Conservation (phyloP, 2,113 vertebrate species). For the Oceanodroma tethys region DNA sequence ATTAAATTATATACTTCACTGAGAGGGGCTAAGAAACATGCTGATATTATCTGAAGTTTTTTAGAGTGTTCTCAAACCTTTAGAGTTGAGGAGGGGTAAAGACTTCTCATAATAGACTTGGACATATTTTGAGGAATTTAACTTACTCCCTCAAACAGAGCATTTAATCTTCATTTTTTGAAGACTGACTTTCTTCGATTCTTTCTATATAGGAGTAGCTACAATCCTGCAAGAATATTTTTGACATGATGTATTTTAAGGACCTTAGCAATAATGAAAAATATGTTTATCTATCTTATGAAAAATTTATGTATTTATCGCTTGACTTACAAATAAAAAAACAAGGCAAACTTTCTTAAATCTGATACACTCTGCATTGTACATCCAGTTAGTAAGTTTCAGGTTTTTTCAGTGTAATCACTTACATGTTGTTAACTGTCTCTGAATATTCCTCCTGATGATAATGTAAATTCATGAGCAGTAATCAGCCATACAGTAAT, state of each 20-base stretch:
- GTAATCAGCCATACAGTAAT: constrained; percentile 39
- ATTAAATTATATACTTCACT: background rate
- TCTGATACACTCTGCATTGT: background rate
- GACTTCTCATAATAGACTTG: background rate
- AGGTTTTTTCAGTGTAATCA: constrained; percentile 2
- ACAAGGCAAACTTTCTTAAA: background rate
- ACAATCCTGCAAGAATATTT: constrained; percentile 23
- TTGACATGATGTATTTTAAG: constrained; percentile 20
- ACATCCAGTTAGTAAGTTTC: background rate
- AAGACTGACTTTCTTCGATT: constrained; percentile 6
- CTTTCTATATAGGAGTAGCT: background rate
- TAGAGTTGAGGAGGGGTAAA: background rate
- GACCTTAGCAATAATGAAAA: background rate
- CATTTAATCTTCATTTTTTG: constrained; percentile 44
- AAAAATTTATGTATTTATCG: background rate
- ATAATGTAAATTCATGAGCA: constrained; percentile 51
- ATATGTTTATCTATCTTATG: background rate
- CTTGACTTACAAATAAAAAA: constrained; percentile 34
- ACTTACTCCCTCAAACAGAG: background rate
- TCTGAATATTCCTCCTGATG: constrained; percentile 24
- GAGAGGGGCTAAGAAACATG: background rate
- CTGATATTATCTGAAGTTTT: background rate
- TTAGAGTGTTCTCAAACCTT: background rate
- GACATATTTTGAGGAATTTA: background rate
- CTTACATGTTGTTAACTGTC: constrained; percentile 12